Evolutionary conservation across 2,797 vertebrate species (phyloP).

Genomic region (Mallotus villosus): DNA sequence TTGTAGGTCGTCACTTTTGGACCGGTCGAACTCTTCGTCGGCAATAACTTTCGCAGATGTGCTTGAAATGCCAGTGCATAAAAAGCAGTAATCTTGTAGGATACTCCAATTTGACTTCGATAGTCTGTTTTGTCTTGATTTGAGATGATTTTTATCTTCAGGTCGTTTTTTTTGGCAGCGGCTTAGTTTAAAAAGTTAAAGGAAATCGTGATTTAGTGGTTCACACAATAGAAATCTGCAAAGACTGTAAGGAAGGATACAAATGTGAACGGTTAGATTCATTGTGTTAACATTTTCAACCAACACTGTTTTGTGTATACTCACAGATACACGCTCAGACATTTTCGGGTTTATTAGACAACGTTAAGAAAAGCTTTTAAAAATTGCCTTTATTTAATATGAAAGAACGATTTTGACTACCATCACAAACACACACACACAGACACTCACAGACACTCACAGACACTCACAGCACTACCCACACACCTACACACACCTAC

Average conservation of each 20-base stretch:
- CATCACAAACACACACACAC: constrained; percentile 14
- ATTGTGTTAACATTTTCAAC: constrained; percentile 15
- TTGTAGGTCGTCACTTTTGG: neutral
- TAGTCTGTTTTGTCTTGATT: neutral
- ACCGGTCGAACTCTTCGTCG: neutral
- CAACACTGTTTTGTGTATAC: neutral
- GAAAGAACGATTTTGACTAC: neutral
- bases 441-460: neutral
- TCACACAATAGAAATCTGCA: constrained; percentile 57
- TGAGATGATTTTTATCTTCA: neutral
- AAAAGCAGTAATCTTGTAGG: no score
- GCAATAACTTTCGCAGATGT: neutral
- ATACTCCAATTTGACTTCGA: neutral
- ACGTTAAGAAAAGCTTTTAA: no score
- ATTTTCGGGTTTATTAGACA: no score
- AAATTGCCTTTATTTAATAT: no score
- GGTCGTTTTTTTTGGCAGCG: neutral
- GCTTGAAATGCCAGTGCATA: neutral
- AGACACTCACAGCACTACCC: constrained; percentile 5
- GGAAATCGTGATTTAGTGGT: constrained; percentile 17
- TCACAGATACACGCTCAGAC: no score
- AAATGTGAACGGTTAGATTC: constrained; percentile 43
- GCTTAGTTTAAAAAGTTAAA: constrained; percentile 2
- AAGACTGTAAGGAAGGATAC: constrained; percentile 68
- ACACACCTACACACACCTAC: constrained; percentile 7